phyloP scores from a whole-genome alignment of 2,888 invertebrate species.

The Melieria picta region DNA sequence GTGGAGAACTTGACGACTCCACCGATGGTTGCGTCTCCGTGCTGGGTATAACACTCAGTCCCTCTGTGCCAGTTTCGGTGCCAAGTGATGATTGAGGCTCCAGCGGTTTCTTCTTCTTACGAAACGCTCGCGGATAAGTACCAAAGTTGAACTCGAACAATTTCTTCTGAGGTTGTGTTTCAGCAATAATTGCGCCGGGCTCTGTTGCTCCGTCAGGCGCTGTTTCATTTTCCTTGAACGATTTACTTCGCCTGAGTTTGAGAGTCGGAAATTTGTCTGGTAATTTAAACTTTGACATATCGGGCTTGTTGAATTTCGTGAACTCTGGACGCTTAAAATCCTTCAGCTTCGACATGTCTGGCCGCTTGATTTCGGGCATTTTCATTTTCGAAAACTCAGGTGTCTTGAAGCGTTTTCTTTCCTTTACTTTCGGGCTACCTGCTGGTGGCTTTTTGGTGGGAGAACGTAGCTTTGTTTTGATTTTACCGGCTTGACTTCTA shows the following conservation, averaged over 20 bases:
- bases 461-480: slow-evolving; percentile 75
- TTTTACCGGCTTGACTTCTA: slow-evolving; percentile 76
- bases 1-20: slow-evolving; percentile 75
- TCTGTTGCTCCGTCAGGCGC: slow-evolving; percentile 54
- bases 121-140: slow-evolving; percentile 81
- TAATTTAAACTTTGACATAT: slow-evolving; percentile 73
- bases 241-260: slow-evolving; percentile 67
- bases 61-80: slow-evolving; percentile 51
- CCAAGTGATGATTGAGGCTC: slow-evolving; percentile 54
- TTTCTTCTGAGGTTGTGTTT: slow-evolving; percentile 69
- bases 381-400: slow-evolving; percentile 66
- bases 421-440: slow-evolving; percentile 62
- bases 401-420: slow-evolving; percentile 61
- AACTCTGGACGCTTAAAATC: slow-evolving; percentile 62
- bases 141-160: slow-evolving; percentile 78
- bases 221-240: slow-evolving; percentile 61
- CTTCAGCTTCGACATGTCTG: slow-evolving; percentile 68
- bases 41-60: slow-evolving; percentile 64
- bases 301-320: slow-evolving; percentile 69
- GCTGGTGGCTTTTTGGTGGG: slow-evolving; percentile 56
- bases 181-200: slow-evolving; percentile 68
- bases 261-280: slow-evolving; percentile 74
- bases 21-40: slow-evolving; percentile 73
- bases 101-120: slow-evolving; percentile 54
- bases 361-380: slow-evolving; percentile 65